phyloP scores from a whole-genome alignment of 2,797 vertebrate genomes.

The Gallinago stenura region DNA sequence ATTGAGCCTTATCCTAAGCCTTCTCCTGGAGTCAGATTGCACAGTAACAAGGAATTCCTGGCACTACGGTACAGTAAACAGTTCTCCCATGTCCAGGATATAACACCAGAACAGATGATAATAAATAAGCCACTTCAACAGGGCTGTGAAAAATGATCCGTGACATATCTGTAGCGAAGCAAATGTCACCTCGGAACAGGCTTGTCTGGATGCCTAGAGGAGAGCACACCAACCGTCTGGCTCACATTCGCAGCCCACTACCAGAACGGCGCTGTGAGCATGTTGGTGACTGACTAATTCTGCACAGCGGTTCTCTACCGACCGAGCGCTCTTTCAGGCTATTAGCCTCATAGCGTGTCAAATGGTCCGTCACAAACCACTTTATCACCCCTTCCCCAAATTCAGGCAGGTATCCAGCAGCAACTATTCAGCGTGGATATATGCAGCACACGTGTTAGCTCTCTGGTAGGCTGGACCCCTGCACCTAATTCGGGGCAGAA shows the following conservation, averaged over 20 bases:
- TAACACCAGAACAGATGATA: slow-evolving; percentile 64
- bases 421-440: background rate
- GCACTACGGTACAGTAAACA: slow-evolving; percentile 47
- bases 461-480: background rate
- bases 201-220: slow-evolving; percentile 50
- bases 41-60: slow-evolving; percentile 56
- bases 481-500: background rate
- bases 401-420: slow-evolving; percentile 8
- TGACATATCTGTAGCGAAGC: slow-evolving; percentile 34
- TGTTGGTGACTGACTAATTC: slow-evolving; percentile 32
- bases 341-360: background rate
- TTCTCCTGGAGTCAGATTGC: slow-evolving; percentile 43
- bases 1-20: background rate
- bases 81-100: slow-evolving; percentile 57
- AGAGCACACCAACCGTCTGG: slow-evolving; percentile 22
- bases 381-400: background rate
- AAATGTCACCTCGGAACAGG: slow-evolving; percentile 66
- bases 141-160: slow-evolving; percentile 68
- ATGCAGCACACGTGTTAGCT: rapidly evolving
- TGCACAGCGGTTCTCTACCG: background rate
- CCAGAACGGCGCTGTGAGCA: background rate
- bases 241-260: background rate
- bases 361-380: slow-evolving; percentile 26
- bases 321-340: rapidly evolving
- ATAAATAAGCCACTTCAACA: slow-evolving; percentile 66